A percentile compares a stretch with the other conserved stretches of the same genome.
phyloP scores from a whole-genome alignment of 92 coral and sea anemone genomes.

The Porites evermanni region DNA sequence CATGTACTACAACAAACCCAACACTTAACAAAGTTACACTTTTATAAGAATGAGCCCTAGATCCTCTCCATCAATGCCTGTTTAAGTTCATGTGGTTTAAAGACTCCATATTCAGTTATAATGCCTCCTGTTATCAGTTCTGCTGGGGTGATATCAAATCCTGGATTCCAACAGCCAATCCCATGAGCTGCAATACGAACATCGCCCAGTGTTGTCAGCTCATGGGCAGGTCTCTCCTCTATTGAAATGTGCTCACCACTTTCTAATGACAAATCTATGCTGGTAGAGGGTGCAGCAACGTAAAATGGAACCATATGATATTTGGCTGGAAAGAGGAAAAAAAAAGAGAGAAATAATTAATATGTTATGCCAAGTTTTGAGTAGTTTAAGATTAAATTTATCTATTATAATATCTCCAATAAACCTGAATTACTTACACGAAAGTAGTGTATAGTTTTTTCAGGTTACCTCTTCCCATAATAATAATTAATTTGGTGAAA shows the following conservation, averaged over 20 bases:
- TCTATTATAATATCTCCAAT: no score
- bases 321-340: slow-evolving; percentile 68
- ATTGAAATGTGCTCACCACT: slow-evolving; percentile 82
- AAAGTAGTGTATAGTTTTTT: no score
- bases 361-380: no score
- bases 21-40: background rate
- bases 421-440: no score
- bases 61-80: slow-evolving; percentile 7
- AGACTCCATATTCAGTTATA: slow-evolving; percentile 90
- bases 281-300: slow-evolving; percentile 89
- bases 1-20: background rate
- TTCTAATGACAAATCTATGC: slow-evolving; percentile 76
- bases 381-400: no score
- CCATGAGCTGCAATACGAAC: slow-evolving; percentile 86
- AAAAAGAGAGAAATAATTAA: no score
- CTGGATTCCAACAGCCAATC: slow-evolving; percentile 95
- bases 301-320: slow-evolving; percentile 88
- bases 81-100: slow-evolving; percentile 73
- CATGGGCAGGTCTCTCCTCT: slow-evolving; percentile 86
- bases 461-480: no score
- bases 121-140: slow-evolving; percentile 93
- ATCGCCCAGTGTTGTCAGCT: slow-evolving; percentile 76
- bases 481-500: no score
- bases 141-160: slow-evolving; percentile 96
- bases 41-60: background rate